A percentile compares a stretch with the other conserved stretches of the same genome.
Conservation (phyloP, 2,888 invertebrate species). For the Cephus runcator region DNA sequence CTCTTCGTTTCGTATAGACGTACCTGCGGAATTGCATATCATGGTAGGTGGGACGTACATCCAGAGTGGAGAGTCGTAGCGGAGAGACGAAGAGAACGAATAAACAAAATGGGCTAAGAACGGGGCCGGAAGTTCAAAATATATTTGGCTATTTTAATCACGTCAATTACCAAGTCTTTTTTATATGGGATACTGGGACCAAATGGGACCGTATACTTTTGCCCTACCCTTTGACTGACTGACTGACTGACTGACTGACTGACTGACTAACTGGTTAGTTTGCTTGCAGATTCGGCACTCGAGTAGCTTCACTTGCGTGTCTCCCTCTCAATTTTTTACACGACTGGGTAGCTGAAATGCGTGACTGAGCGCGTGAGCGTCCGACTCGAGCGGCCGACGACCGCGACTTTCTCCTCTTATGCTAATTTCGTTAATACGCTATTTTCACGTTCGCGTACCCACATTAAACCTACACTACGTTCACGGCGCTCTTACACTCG, state of each 20-base stretch:
- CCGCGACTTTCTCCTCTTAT: slow-evolving; percentile 63
- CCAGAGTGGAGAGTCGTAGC: background rate
- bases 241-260: background rate
- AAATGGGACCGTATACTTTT: background rate
- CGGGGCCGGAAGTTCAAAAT: background rate
- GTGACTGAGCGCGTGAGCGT: slow-evolving; percentile 24
- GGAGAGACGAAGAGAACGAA: background rate
- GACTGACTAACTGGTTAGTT: slow-evolving; percentile 22
- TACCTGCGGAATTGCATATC: background rate
- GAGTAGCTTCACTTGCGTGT: background rate
- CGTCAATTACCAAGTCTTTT: background rate
- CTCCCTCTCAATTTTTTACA: background rate
- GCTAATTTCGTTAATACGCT: slow-evolving; percentile 60
- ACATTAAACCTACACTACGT: background rate
- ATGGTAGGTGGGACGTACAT: background rate
- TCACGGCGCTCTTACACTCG: background rate
- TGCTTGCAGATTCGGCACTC: slow-evolving; percentile 38
- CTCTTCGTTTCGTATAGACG: background rate
- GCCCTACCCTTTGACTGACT: background rate
- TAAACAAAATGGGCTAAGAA: background rate
- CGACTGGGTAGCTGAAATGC: background rate
- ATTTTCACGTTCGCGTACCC: slow-evolving; percentile 42
- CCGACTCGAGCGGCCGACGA: slow-evolving; percentile 42
- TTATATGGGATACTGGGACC: background rate
- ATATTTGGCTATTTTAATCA: background rate